Evolutionary conservation across 2,888 invertebrate genomes (phyloP).

Genomic region (Diadromus collaris): DNA sequence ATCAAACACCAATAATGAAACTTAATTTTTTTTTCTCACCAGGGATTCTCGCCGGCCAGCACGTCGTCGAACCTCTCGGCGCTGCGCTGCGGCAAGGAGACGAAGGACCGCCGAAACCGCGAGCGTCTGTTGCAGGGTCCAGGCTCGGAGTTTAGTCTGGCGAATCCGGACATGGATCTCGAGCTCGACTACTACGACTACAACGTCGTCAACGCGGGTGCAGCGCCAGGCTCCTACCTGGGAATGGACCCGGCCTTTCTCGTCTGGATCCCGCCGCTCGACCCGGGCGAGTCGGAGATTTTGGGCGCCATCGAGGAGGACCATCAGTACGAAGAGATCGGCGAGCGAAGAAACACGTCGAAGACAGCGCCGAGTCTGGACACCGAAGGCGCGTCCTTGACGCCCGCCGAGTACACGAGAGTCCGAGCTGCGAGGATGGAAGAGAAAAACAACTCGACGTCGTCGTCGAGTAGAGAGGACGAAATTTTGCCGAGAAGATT

Average conservation of each 20-base stretch:
- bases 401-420: slow-evolving; percentile 72
- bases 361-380: slow-evolving; percentile 61
- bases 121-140: slow-evolving; percentile 85
- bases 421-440: slow-evolving; percentile 59
- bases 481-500: slow-evolving; percentile 58
- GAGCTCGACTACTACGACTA: slow-evolving; percentile 95
- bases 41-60: slow-evolving; percentile 75
- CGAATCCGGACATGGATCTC: slow-evolving; percentile 87
- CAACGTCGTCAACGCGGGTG: slow-evolving; percentile 90
- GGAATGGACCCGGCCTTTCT: slow-evolving; percentile 95
- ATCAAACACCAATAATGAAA: neutral
- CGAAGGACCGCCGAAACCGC: slow-evolving; percentile 90
- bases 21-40: slow-evolving; percentile 5
- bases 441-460: slow-evolving; percentile 40
- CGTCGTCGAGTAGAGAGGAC: slow-evolving; percentile 44
- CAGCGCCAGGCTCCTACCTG: slow-evolving; percentile 92
- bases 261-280: slow-evolving; percentile 93
- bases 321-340: slow-evolving; percentile 67
- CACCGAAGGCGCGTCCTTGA: slow-evolving; percentile 72
- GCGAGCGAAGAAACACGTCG: slow-evolving; percentile 54
- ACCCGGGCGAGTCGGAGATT: slow-evolving; percentile 83
- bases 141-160: slow-evolving; percentile 90
- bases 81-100: slow-evolving; percentile 81
- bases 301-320: slow-evolving; percentile 67
- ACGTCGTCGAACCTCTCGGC: slow-evolving; percentile 73